Evolutionary conservation across 2,113 vertebrate species (phyloP).

Genomic region (Eurypyga helias): DNA sequence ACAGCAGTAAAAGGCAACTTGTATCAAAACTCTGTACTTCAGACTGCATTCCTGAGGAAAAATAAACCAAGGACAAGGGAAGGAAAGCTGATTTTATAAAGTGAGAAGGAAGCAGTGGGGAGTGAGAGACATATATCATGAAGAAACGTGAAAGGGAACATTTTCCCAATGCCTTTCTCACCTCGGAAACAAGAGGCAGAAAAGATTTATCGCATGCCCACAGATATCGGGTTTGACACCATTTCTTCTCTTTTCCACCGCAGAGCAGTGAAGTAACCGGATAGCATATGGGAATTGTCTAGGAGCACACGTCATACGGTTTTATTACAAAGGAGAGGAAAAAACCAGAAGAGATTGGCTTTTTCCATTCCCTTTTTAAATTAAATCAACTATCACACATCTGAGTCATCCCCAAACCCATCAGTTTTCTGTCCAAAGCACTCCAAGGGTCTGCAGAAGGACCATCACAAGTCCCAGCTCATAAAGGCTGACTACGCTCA

Average conservation of each 20-base stretch:
- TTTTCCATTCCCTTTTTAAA: slow-evolving; percentile 49
- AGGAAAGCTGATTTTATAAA: background rate
- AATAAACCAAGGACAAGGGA: background rate
- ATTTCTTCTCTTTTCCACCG: slow-evolving; percentile 6
- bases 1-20: background rate
- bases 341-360: background rate
- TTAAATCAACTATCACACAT: slow-evolving; percentile 21
- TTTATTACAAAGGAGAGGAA: slow-evolving; percentile 36
- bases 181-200: background rate
- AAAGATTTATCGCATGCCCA: background rate
- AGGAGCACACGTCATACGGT: background rate
- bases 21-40: background rate
- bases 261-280: slow-evolving; percentile 14
- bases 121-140: background rate
- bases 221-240: slow-evolving; percentile 10
- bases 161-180: background rate
- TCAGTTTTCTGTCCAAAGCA: slow-evolving; percentile 15
- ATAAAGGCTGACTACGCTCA: background rate
- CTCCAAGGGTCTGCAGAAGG: background rate
- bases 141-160: slow-evolving; percentile 25
- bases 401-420: slow-evolving; percentile 24
- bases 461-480: background rate
- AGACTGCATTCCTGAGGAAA: background rate
- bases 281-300: slow-evolving; percentile 37
- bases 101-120: background rate